Evolutionary conservation across 2,113 vertebrate genomes (phyloP).

Genomic region (Mirza zaza): DNA sequence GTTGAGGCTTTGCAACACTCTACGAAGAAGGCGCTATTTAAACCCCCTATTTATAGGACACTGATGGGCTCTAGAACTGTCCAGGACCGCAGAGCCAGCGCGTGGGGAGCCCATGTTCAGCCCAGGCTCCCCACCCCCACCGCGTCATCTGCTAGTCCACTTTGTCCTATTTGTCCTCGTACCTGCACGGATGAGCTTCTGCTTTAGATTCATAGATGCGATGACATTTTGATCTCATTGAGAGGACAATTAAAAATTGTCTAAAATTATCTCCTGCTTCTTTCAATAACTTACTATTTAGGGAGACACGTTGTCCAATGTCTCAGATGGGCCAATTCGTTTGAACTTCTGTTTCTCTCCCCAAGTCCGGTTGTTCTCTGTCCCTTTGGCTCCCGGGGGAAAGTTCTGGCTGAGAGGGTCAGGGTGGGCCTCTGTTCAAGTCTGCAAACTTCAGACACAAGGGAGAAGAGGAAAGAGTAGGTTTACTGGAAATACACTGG

Average conservation of each 20-base stretch:
- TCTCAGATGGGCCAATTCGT: background rate
- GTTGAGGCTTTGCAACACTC: background rate
- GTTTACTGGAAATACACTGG: background rate
- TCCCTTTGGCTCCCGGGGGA: background rate
- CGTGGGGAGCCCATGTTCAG: background rate
- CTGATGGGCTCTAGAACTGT: background rate
- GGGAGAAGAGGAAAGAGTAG: background rate
- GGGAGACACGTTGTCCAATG: background rate
- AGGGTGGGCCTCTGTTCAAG: background rate
- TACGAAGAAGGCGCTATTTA: background rate
- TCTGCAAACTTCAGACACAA: background rate
- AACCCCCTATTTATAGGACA: background rate
- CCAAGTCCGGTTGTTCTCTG: background rate
- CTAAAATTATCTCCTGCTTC: conserved; percentile 54
- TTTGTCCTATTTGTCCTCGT: background rate
- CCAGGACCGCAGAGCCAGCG: background rate
- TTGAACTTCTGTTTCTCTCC: background rate
- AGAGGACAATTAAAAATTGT: conserved; percentile 52
- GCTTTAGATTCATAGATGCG: conserved; percentile 25
- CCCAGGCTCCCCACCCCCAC: background rate
- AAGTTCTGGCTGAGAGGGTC: background rate
- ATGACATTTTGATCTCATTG: conserved; percentile 48
- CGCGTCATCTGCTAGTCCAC: background rate
- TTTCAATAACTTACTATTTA: conserved; percentile 33
- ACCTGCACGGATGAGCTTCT: background rate